These are phyloP conservation scores for Nomada flava DNA, from an alignment of 2,888 invertebrate genomes.

Conservation along the genomic window DNA sequence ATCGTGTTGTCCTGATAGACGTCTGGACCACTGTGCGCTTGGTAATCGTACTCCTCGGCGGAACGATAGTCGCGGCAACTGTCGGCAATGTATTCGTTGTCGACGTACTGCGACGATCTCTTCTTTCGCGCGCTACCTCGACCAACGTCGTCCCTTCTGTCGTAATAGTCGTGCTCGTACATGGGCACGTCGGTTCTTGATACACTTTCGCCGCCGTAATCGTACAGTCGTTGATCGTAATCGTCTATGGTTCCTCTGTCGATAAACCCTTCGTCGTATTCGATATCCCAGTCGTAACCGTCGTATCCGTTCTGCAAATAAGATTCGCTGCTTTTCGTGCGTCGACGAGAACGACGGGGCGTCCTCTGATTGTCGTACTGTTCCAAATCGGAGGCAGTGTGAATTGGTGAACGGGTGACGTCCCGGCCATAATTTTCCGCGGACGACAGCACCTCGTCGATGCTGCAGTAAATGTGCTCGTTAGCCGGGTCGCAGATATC, in stretches of 20 bases:
- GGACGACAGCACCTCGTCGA: constrained; percentile 86
- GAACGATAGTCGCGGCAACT: constrained; percentile 64
- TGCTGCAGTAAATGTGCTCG: constrained; percentile 85
- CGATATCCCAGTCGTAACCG: constrained; percentile 71
- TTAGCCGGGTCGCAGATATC: constrained; percentile 66
- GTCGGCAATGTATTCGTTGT: constrained; percentile 55
- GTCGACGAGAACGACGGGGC: constrained; percentile 62
- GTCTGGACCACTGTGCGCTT: constrained; percentile 47
- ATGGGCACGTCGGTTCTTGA: constrained; percentile 35
- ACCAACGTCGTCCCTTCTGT: constrained; percentile 14
- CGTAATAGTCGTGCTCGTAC: constrained; percentile 63
- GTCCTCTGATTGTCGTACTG: constrained; percentile 76
- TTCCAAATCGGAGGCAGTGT: constrained; percentile 27
- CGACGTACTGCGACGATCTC: constrained; percentile 53
- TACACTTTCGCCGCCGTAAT: constrained; percentile 46
- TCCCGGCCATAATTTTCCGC: constrained; percentile 60
- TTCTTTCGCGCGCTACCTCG: constrained; percentile 34
- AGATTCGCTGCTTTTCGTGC: constrained; percentile 78
- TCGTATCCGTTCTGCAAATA: constrained; percentile 76
- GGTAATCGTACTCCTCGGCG: constrained; percentile 61
- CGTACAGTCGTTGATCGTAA: constrained; percentile 52
- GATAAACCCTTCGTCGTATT: constrained; percentile 69
- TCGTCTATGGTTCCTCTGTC: constrained; percentile 64
- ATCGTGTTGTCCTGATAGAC: constrained; percentile 50
- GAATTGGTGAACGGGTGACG: constrained; percentile 43